Conservation (phyloP, 2,888 invertebrate genomes). For the Himalopsyche japonica region DNA sequence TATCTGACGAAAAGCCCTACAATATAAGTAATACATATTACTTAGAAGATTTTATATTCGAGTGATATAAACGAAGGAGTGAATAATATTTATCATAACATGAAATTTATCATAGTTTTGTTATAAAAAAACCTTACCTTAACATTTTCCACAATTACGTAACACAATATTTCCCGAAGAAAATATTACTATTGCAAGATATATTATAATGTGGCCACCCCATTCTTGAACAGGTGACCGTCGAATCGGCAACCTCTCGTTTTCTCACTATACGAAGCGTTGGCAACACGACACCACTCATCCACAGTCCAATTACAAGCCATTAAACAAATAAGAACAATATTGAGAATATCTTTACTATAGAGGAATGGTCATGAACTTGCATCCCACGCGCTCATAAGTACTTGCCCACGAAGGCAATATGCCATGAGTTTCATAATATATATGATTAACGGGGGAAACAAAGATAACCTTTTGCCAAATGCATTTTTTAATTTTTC, state of each 20-base stretch:
- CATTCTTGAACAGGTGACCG: background rate
- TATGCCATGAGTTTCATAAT: background rate
- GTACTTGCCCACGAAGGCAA: background rate
- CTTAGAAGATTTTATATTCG: no score
- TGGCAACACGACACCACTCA: background rate
- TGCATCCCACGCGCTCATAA: background rate
- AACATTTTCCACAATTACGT: no score
- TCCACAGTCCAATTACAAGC: conserved; percentile 1
- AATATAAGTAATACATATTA: no score
- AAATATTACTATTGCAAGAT: no score
- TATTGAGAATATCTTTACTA: conserved; percentile 1
- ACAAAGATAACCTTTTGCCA: background rate
- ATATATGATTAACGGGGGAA: background rate
- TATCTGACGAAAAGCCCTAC: no score
- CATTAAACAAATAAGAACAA: conserved; percentile 3
- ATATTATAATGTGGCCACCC: background rate
- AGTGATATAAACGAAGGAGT: no score
- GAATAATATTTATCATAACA: no score
- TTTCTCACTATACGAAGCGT: background rate
- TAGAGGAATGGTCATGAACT: background rate
- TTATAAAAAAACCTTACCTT: no score
- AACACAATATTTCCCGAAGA: no score
- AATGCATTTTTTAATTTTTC: no score
- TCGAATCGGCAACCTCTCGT: background rate
- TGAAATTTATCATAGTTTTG: no score